These are phyloP conservation scores for Hipposideros larvatus DNA, from an alignment of 2,797 vertebrate genomes.

Conservation along the genomic window DNA sequence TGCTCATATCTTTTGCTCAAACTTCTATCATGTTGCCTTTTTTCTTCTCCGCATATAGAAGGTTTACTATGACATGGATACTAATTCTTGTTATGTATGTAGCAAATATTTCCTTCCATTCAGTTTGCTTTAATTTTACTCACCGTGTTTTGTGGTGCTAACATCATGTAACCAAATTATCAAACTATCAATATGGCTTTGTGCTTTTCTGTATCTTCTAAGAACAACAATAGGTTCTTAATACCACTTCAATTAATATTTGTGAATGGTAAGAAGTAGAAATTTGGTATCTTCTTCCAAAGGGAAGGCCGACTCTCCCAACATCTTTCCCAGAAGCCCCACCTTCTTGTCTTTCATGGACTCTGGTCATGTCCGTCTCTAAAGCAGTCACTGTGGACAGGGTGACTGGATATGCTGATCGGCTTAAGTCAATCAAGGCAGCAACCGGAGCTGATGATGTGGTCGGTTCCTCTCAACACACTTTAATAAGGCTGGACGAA, in stretches of 20 bases:
- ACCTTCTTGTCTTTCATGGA: neutral
- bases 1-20: neutral
- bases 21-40: neutral
- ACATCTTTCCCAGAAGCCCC: neutral
- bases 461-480: neutral
- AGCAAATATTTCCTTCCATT: neutral
- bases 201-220: conserved; percentile 16
- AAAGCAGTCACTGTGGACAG: neutral
- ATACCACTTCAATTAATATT: neutral
- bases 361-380: neutral
- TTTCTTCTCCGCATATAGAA: neutral
- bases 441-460: neutral
- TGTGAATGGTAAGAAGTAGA: neutral
- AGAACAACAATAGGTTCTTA: neutral
- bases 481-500: neutral
- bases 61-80: neutral
- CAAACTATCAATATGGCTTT: neutral
- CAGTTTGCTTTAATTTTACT: conserved; percentile 20
- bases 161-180: neutral
- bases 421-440: neutral
- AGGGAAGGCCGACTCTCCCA: neutral
- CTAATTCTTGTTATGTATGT: neutral
- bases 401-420: neutral
- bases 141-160: neutral
- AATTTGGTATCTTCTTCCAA: neutral